Conservation (phyloP, 2,888 invertebrate genomes). For the Xylota sylvarum region DNA sequence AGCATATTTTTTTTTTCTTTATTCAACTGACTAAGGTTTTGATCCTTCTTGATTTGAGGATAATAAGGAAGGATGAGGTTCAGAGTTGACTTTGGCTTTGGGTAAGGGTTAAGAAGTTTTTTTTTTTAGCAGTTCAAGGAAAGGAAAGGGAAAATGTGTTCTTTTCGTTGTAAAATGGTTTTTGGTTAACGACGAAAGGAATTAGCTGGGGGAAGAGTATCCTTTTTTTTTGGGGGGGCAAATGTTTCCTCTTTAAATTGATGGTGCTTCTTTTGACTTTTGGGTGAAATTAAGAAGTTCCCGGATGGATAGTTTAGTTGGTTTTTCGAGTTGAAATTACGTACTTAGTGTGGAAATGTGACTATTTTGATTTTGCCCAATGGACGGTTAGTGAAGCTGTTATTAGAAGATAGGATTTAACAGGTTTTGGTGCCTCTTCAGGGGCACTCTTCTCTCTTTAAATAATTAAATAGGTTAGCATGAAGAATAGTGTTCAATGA, state of each 20-base stretch:
- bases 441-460: no score
- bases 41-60: conserved; percentile 45
- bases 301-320: conserved; percentile 40
- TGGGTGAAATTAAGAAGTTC: conserved; percentile 11
- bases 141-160: conserved; percentile 23
- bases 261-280: conserved; percentile 11
- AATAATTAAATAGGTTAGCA: no score
- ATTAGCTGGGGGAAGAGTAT: conserved; percentile 1
- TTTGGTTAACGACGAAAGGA: conserved; percentile 23
- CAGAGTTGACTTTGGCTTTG: not conserved
- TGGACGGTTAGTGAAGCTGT: conserved; percentile 12
- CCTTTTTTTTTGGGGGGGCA: not conserved
- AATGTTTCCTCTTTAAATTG: conserved; percentile 39
- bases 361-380: conserved; percentile 13
- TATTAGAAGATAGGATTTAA: not conserved
- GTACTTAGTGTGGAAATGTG: not conserved
- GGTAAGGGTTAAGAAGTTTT: conserved; percentile 31
- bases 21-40: conserved; percentile 4
- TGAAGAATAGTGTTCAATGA: no score
- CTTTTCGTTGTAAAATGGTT: conserved; percentile 31
- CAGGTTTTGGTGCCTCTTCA: not conserved
- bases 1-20: conserved; percentile 46
- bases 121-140: not conserved
- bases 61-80: conserved; percentile 16
- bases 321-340: conserved; percentile 20